Percentiles rank a stretch among this genome's conserved stretches.
Conservation (phyloP, 2,113 vertebrate species). For the Picathartes gymnocephalus region DNA sequence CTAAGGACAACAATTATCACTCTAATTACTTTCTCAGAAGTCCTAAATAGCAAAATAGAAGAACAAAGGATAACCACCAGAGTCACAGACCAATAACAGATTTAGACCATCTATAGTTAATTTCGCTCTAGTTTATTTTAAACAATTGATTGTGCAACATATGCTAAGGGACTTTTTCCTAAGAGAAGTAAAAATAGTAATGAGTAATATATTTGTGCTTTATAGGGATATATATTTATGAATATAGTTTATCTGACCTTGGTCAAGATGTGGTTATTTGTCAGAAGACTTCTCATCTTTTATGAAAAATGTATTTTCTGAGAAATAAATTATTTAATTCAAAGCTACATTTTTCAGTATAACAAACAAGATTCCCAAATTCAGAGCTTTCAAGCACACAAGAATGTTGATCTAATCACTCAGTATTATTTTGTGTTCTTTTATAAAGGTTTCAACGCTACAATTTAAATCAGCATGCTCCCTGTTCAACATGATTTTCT, state of each 20-base stretch:
- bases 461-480: conserved; percentile 9
- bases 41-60: conserved; percentile 16
- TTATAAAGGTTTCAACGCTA: neutral
- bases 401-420: neutral
- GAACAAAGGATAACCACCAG: neutral
- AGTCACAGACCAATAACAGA: neutral
- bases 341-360: neutral
- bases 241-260: neutral
- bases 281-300: neutral
- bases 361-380: neutral
- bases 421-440: neutral
- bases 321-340: neutral
- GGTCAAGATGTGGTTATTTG: neutral
- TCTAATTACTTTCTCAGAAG: conserved; percentile 61
- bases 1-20: conserved; percentile 40
- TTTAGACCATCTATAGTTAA: neutral
- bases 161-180: neutral
- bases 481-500: neutral
- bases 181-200: neutral
- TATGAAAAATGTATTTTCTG: neutral
- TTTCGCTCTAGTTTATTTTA: neutral
- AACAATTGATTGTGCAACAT: neutral
- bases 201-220: neutral
- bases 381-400: neutral
- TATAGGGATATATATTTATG: neutral